phyloP scores from a whole-genome alignment of 1,140 invertebrate species.

The Tyrophagus putrescentiae region DNA sequence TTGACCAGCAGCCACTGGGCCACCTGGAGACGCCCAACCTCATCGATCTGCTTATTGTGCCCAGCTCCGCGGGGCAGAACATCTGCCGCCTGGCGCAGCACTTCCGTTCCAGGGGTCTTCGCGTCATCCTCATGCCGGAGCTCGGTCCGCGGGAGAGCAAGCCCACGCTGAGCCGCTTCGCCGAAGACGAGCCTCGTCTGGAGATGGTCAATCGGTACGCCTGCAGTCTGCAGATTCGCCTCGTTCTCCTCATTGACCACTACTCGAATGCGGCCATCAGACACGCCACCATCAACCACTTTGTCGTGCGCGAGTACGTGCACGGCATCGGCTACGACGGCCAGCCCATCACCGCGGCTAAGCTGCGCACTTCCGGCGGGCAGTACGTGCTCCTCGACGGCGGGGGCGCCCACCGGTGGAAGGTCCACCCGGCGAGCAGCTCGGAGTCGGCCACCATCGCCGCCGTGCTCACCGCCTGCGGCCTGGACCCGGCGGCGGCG shows the following conservation, averaged over 20 bases:
- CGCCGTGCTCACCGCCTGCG: too few species aligned
- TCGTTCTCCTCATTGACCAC: neutral
- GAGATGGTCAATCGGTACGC: neutral
- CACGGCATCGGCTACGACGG: neutral
- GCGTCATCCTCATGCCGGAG: neutral
- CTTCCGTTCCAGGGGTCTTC: neutral
- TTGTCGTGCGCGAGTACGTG: neutral
- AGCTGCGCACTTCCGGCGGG: neutral
- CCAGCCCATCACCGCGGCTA: neutral
- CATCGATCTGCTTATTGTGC: neutral
- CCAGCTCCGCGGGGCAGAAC: neutral
- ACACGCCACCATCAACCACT: too few species aligned
- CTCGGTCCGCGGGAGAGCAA: neutral
- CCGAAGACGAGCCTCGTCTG: neutral
- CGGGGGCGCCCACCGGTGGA: neutral
- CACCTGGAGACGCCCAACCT: neutral
- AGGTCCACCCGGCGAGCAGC: neutral
- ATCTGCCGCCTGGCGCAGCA: neutral
- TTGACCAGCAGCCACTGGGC: neutral
- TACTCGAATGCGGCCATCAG: neutral
- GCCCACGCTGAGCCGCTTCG: neutral
- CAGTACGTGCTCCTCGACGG: too few species aligned
- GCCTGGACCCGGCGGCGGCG: too few species aligned
- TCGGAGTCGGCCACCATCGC: neutral
- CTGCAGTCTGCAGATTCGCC: neutral